Percentiles rank a stretch among this genome's conserved stretches.
These are phyloP conservation scores for Cotesia congregata DNA, from an alignment of 2,888 invertebrate species.

Conservation along the genomic window DNA sequence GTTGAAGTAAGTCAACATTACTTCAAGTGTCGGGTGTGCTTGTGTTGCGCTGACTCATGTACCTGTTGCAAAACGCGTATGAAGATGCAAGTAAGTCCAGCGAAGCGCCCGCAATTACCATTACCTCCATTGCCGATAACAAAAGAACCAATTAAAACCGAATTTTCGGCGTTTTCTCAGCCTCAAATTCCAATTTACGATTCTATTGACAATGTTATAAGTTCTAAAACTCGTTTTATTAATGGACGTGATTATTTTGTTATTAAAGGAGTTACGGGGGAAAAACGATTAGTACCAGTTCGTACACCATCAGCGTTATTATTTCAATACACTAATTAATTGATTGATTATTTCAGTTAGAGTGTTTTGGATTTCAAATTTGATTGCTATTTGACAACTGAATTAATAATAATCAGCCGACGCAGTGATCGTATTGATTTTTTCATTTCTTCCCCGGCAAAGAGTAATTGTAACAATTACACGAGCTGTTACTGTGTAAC, in stretches of 20 bases:
- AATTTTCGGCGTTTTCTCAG: not conserved
- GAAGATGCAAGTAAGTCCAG: slow-evolving; percentile 6
- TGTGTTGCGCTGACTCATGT: slow-evolving; percentile 18
- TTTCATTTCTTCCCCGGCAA: not conserved
- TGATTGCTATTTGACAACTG: not conserved
- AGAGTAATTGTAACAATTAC: not conserved
- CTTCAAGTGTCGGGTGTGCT: slow-evolving; percentile 21
- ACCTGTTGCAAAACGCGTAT: slow-evolving; percentile 25
- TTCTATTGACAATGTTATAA: slow-evolving; percentile 47
- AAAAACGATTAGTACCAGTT: slow-evolving; percentile 80
- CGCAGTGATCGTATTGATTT: not conserved
- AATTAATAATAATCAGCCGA: not conserved
- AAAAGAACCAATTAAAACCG: not conserved
- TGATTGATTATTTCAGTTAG: not conserved
- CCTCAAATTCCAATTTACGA: slow-evolving; percentile 64
- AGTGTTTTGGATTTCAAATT: not conserved
- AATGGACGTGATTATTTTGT: slow-evolving; percentile 86
- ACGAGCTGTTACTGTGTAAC: not conserved
- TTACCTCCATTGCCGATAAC: not conserved
- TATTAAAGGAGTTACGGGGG: slow-evolving; percentile 75
- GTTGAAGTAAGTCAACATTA: slow-evolving; percentile 73
- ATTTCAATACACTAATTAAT: slow-evolving; percentile 74
- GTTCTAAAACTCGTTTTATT: slow-evolving; percentile 74
- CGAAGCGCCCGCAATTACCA: not conserved
- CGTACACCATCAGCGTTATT: slow-evolving; percentile 83